Evolutionary conservation across 1,140 invertebrate species (phyloP), one percentile per base, ranked within the genome.

Genomic region (Caenorhabditis latens): DNA sequence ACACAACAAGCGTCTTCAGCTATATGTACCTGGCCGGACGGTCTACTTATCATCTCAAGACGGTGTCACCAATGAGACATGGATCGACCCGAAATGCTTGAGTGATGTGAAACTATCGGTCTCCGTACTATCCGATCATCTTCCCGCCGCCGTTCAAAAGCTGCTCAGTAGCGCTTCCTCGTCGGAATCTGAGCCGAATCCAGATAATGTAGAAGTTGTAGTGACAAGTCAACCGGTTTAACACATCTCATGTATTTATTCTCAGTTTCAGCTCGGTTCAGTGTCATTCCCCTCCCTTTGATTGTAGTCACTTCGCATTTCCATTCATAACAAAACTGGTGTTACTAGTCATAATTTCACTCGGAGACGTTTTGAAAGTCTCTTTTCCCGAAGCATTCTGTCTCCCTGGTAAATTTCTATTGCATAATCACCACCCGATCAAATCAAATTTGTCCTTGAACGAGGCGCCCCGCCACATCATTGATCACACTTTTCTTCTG

Each of bases 1-100:
- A 11, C 71, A 79, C n/a, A 79, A 83, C 24, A 48, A 53, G 19
- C 42, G 40, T 57, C 24, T 90, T 55, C 79, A 92, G 86, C 71
- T 91, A 14, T 90, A 86, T 65, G 89, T 90, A 13, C 90, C 90
- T 7, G 90, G 90, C 1, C n/a, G 86, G 50, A 58, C 90, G 5
- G 61, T 92, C 7, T 91, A 91, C 75, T 42, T 91, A n/a, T 83
- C 55, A 32, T 32, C 58, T 16, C 50, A 82, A 42, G 87, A 91
- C 13, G 88, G 86, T 8, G 83, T 58, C 6, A 75, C 21, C 0
- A 65, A 89, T 1, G 58, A 84, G 42, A 53, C 53, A 16, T 87
- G 86, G 86, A 87, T 87, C 32, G 86, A 84, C 42, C 46, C 82
- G 11, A 83, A 63, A 71, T 87, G 87, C 43, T 67, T 91, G 6